Conservation (phyloP, 2,113 vertebrate species). For the Rhinolophus sinicus region DNA sequence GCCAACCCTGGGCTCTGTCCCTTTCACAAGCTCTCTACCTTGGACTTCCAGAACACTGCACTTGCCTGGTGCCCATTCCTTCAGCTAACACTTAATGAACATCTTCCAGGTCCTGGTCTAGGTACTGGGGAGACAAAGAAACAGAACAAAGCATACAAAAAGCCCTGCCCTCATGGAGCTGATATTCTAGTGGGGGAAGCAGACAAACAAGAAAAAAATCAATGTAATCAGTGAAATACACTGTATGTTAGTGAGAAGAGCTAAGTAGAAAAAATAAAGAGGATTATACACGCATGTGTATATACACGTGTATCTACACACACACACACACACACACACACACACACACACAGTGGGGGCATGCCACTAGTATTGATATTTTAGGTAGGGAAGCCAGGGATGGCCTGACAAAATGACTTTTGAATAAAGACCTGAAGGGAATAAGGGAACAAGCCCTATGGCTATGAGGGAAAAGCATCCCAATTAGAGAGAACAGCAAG, state of each 20-base stretch:
- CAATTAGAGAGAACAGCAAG: too few relatives aligned
- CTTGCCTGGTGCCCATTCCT: not conserved
- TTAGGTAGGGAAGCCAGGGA: not conserved
- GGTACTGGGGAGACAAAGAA: not conserved
- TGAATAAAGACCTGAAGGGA: not conserved
- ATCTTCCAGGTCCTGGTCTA: not conserved
- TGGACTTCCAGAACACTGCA: not conserved
- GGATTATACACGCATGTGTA: not conserved
- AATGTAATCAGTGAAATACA: not conserved
- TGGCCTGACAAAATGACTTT: conserved; percentile 8
- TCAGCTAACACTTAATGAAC: conserved; percentile 10
- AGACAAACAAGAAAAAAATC: conserved; percentile 35
- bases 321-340: not conserved
- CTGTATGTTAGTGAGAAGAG: not conserved
- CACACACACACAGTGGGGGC: not conserved
- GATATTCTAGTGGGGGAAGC: not conserved
- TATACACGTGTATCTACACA: not conserved
- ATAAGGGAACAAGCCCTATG: too few relatives aligned
- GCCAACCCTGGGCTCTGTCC: not conserved
- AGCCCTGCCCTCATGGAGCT: not conserved
- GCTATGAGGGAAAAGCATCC: too few relatives aligned
- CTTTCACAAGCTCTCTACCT: not conserved
- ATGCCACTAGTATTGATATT: not conserved
- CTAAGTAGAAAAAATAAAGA: conserved; percentile 3
- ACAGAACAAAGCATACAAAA: conserved; percentile 9